A percentile compares a stretch with the other conserved stretches of the same genome.
Conservation (phyloP, 2,113 vertebrate species). For the Marmota monax region DNA sequence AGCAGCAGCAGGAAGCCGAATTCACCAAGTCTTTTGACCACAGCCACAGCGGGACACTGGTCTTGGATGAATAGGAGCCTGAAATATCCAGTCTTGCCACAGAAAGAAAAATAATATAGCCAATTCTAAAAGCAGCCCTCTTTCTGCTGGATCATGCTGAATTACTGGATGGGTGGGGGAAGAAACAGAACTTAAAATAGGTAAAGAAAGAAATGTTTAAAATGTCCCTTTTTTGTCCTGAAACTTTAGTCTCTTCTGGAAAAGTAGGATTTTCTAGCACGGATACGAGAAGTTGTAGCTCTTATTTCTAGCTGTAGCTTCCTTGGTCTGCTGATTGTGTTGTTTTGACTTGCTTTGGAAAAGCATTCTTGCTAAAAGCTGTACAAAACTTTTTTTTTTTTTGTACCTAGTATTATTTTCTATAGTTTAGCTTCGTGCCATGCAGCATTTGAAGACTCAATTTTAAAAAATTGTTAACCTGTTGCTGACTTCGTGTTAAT, state of each 20-base stretch:
- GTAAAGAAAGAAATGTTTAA: conserved; percentile 74
- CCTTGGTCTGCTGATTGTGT: conserved; percentile 41
- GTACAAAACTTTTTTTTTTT: background rate
- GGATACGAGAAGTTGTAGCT: conserved; percentile 54
- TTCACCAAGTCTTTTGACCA: conserved; percentile 96
- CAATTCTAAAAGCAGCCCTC: background rate
- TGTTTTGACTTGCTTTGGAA: conserved; percentile 59
- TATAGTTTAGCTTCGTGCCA: conserved; percentile 53
- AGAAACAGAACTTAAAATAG: conserved; percentile 67
- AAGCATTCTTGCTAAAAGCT: conserved; percentile 47
- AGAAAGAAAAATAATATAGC: conserved; percentile 94
- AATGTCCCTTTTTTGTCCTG: conserved; percentile 81
- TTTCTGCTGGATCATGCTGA: conserved; percentile 63
- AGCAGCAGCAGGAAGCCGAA: conserved; percentile 90
- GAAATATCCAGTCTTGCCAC: conserved; percentile 92
- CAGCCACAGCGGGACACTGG: conserved; percentile 91
- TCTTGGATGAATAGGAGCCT: conserved; percentile 96
- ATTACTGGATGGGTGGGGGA: conserved; percentile 16
- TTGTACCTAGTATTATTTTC: conserved; percentile 46
- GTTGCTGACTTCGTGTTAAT: conserved; percentile 52
- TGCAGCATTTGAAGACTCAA: conserved; percentile 7
- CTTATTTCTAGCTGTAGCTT: conserved; percentile 47
- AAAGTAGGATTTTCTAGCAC: conserved; percentile 52
- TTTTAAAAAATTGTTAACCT: conserved; percentile 68
- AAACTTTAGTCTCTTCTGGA: conserved; percentile 44